These are phyloP conservation scores for Mormyrus iriodes DNA, from an alignment of 2,113 vertebrate species.

Conservation along the genomic window DNA sequence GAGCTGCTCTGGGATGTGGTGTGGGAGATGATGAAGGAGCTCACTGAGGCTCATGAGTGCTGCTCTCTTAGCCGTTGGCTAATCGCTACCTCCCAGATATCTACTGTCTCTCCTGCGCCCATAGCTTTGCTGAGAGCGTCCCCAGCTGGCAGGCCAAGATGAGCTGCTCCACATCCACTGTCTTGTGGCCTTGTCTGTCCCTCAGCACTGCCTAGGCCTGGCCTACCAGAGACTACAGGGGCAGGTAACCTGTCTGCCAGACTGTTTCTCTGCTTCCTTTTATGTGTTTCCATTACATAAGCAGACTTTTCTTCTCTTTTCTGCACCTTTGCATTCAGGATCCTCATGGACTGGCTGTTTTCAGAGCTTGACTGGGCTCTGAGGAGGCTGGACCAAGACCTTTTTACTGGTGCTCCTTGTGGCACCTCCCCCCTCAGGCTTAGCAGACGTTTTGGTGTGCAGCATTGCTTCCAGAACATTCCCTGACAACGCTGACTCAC, in stretches of 20 bases:
- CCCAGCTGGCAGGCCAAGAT: constrained; percentile 64
- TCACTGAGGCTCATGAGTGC: too few species aligned
- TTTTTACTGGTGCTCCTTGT: constrained; percentile 63
- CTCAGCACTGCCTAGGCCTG: constrained; percentile 76
- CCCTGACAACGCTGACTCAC: constrained; percentile 76
- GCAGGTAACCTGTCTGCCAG: constrained; percentile 65
- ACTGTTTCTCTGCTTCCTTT: too few species aligned
- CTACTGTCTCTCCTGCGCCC: neutral
- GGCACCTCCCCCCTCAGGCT: constrained; percentile 61
- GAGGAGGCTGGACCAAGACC: constrained; percentile 76
- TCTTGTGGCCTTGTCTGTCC: constrained; percentile 77
- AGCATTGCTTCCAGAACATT: constrained; percentile 77
- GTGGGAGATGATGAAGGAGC: too few species aligned
- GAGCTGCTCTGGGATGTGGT: too few species aligned
- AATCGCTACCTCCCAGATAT: too few species aligned
- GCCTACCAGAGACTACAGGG: constrained; percentile 76
- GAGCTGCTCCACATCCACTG: constrained; percentile 73
- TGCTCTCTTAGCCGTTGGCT: too few species aligned
- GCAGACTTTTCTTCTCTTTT: neutral
- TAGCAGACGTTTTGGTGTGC: constrained; percentile 66
- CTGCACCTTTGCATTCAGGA: constrained; percentile 48
- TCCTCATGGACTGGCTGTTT: constrained; percentile 80
- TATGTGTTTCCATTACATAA: neutral
- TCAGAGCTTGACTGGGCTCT: constrained; percentile 71
- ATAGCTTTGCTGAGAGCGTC: constrained; percentile 72